Conservation (phyloP, 2,888 invertebrate genomes). For the Vannuccia rotundouncinata region DNA sequence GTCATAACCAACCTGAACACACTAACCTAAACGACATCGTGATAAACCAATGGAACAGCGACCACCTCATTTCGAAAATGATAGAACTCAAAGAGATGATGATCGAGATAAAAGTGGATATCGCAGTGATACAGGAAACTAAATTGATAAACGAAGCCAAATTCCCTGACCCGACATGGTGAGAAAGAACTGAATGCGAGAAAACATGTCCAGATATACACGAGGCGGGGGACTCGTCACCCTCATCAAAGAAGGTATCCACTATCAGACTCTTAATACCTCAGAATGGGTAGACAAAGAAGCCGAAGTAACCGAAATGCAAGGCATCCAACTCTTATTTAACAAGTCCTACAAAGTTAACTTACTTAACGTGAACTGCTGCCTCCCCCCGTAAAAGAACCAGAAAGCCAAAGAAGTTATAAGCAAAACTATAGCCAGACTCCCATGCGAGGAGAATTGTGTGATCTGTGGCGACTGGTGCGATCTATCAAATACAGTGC, state of each 20-base stretch:
- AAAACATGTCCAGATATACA: conserved; percentile 9
- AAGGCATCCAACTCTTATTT: not conserved
- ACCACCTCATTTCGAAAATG: not conserved
- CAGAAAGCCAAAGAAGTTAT: conserved; percentile 5
- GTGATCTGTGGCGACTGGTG: conserved; percentile 12
- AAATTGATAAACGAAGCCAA: not conserved
- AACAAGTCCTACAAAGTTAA: not conserved
- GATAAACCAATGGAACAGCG: not conserved
- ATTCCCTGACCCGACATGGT: not conserved
- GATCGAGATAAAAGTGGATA: not conserved
- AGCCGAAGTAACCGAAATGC: not conserved
- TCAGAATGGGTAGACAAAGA: conserved; percentile 3
- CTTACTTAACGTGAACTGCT: not conserved
- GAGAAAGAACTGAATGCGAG: conserved; percentile 4
- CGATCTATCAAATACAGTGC: no score
- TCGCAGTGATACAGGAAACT: not conserved
- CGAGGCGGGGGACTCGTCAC: not conserved
- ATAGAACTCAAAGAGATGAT: not conserved
- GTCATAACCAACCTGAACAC: not conserved
- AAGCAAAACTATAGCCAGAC: not conserved
- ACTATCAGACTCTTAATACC: not conserved
- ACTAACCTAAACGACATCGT: not conserved
- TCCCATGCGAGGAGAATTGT: not conserved
- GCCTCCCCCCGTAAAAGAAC: no score
- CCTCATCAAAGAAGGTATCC: conserved; percentile 11